Evolutionary conservation across 2,888 invertebrate genomes (phyloP).

Genomic region (Dione juno): DNA sequence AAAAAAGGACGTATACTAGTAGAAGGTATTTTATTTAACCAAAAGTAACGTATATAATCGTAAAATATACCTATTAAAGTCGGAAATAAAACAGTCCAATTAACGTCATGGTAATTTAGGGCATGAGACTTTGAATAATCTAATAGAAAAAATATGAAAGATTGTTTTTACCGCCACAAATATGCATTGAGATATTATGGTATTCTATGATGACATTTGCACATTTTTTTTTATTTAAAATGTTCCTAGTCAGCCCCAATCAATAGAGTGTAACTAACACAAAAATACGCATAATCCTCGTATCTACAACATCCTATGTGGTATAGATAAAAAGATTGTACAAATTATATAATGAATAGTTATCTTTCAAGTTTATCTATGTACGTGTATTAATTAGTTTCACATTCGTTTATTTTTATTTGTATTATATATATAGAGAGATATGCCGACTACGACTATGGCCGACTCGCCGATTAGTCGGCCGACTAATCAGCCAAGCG

Average conservation of each 20-base stretch:
- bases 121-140: background rate
- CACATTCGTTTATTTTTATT: no score
- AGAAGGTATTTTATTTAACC: background rate
- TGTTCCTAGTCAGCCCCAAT: background rate
- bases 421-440: no score
- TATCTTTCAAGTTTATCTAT: no score
- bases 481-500: no score
- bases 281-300: background rate
- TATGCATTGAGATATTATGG: background rate
- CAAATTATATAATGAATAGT: no score
- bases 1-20: no score
- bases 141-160: background rate
- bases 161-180: background rate
- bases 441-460: no score
- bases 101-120: background rate
- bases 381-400: no score
- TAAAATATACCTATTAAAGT: background rate
- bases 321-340: no score
- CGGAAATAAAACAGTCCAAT: conserved; percentile 16
- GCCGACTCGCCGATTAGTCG: no score
- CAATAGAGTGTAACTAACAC: background rate
- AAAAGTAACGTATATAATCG: background rate
- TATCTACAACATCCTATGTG: background rate
- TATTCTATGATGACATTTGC: background rate
- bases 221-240: background rate